Evolutionary conservation across 2,888 invertebrate genomes (phyloP).

Genomic region (Caenorhabditis sp.): DNA sequence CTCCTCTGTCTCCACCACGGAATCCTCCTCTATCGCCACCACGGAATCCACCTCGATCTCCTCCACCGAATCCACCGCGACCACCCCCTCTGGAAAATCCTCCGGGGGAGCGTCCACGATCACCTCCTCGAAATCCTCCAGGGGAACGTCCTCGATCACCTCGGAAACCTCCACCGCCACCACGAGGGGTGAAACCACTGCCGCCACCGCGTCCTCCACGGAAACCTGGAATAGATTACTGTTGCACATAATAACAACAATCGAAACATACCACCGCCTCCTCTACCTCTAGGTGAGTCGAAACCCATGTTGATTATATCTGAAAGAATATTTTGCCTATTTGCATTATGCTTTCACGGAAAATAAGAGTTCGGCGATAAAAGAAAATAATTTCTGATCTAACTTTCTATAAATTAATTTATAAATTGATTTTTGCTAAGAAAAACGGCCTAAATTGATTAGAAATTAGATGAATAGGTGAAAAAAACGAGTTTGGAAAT

Average conservation of each 20-base stretch:
- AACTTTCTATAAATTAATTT: too few species aligned
- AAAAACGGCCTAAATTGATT: background rate
- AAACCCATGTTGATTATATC: conserved; percentile 68
- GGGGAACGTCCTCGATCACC: conserved; percentile 41
- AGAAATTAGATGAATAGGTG: background rate
- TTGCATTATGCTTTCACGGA: too few species aligned
- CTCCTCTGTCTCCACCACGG: conserved; percentile 56
- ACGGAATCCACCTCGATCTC: conserved; percentile 32
- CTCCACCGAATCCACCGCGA: conserved; percentile 52
- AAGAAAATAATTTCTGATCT: too few species aligned
- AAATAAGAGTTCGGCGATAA: too few species aligned
- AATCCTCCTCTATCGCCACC: conserved; percentile 37
- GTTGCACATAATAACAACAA: too few species aligned
- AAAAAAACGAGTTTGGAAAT: conserved; percentile 23
- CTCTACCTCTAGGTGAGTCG: conserved; percentile 71
- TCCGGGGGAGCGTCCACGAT: conserved; percentile 54
- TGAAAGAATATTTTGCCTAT: conserved; percentile 7
- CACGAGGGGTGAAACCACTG: conserved; percentile 45
- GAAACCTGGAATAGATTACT: conserved; percentile 47
- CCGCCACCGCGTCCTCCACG: conserved; percentile 64
- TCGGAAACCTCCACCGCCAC: conserved; percentile 53
- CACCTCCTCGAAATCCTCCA: conserved; percentile 63
- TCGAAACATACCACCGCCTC: conserved; percentile 46
- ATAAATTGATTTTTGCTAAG: too few species aligned
- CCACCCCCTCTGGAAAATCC: conserved; percentile 38